Evolutionary conservation across 2,888 invertebrate genomes (phyloP), one percentile per base, ranked within the genome.

Genomic region (Dasypogon diadema): DNA sequence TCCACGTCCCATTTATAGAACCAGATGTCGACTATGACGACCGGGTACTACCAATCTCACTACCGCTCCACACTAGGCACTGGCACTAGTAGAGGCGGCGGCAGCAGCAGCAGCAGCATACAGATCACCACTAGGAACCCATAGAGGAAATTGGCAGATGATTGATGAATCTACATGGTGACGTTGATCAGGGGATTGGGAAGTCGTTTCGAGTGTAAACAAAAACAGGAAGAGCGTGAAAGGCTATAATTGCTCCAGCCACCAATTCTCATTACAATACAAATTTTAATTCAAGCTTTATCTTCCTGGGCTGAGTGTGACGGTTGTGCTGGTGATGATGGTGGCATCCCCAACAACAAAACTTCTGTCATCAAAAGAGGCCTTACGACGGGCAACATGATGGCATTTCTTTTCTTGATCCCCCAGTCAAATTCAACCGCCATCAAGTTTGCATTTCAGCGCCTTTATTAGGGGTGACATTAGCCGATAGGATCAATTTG

Each of bases 1-100:
- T 26, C 26, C 37, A 26, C 42, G 22, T 34, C 60, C 60, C 60
- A 60, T 60, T 60, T 60, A 60, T 60, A 60, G 60, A 60, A 21
- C 60, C 60, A 60, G 60, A 60, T 60, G 60, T 60, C 18, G 34
- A 16, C 16, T 21, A 60, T 18, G 12, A 24, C 30, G 30, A 21
- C 12, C 3, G 18, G 3, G 2, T 60, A 37, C 58, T n/a, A 30
- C 34, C 58, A 34, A 58, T 6, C 34, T 21, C 18, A 10, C 42
- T 30, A 12, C 12, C 42, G n/a, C 18, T 34, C 37, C 16, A 42
- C n/a, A 12, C 42, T 6, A n/a, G n/a, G n/a, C n/a, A n/a, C n/a
- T n/a, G n/a, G n/a, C n/a, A n/a, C n/a, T n/a, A n/a, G n/a, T n/a
- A n/a, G n/a, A n/a, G n/a, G n/a, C n/a, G n/a, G n/a, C n/a, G n/a